These are phyloP conservation scores for Psococerastis gibbosa DNA, from an alignment of 2,888 invertebrate species.

Conservation along the genomic window DNA sequence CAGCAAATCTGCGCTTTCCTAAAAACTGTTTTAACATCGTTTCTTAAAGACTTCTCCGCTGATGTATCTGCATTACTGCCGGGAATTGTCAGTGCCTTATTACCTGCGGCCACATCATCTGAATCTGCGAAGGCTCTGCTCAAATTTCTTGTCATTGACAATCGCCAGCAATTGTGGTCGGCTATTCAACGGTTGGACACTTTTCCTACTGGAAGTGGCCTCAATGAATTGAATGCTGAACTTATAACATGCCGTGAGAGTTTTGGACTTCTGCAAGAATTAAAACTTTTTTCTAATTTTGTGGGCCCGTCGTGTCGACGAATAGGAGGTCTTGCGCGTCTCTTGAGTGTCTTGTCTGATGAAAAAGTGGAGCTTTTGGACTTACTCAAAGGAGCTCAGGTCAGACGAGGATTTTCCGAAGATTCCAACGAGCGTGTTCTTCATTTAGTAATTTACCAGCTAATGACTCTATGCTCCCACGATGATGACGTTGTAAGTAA, in stretches of 20 bases:
- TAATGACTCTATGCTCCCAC: conserved; percentile 26
- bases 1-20: conserved; percentile 25
- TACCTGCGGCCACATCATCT: conserved; percentile 24
- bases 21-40: conserved; percentile 25
- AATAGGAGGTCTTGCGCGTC: conserved; percentile 32
- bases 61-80: conserved; percentile 31
- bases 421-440: conserved; percentile 40
- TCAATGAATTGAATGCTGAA: not conserved
- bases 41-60: conserved; percentile 27
- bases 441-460: conserved; percentile 38
- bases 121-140: conserved; percentile 22
- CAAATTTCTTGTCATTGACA: conserved; percentile 32
- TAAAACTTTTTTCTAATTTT: conserved; percentile 31
- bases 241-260: conserved; percentile 13
- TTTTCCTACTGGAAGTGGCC: conserved; percentile 25
- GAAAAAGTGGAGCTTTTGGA: conserved; percentile 33
- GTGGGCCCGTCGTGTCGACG: conserved; percentile 20
- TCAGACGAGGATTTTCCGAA: conserved; percentile 40
- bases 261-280: conserved; percentile 27
- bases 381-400: conserved; percentile 34
- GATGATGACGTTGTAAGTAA: conserved; percentile 16
- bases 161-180: conserved; percentile 27
- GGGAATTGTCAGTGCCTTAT: conserved; percentile 33
- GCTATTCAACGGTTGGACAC: conserved; percentile 32
- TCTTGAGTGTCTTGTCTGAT: conserved; percentile 27